Evolutionary conservation across 2,888 invertebrate genomes (phyloP).

Genomic region (Brenthis hecate): DNA sequence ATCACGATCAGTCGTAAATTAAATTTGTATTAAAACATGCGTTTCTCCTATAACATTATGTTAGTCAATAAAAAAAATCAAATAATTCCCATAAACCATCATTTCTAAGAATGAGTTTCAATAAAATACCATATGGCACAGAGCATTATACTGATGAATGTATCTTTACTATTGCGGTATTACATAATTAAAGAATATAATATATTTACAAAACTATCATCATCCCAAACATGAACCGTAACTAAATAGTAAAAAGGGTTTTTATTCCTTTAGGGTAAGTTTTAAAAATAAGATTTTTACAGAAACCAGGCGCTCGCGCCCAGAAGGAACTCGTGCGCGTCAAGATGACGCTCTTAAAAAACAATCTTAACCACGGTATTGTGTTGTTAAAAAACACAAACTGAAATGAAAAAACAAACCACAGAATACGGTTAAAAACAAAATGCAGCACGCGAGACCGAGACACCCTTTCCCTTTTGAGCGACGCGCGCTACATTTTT

Average conservation of each 20-base stretch:
- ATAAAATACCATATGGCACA: slow-evolving; percentile 63
- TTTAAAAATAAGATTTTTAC: slow-evolving; percentile 74
- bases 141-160: slow-evolving; percentile 55
- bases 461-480: slow-evolving; percentile 82
- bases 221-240: slow-evolving; percentile 64
- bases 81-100: not conserved
- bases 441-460: slow-evolving; percentile 77
- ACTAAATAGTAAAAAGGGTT: slow-evolving; percentile 70
- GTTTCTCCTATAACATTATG: not conserved
- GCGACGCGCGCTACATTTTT: slow-evolving; percentile 78
- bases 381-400: slow-evolving; percentile 81
- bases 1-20: slow-evolving; percentile 24
- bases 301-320: slow-evolving; percentile 71
- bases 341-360: slow-evolving; percentile 79
- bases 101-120: slow-evolving; percentile 1
- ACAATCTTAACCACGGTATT: slow-evolving; percentile 75
- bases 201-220: slow-evolving; percentile 58
- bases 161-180: slow-evolving; percentile 47
- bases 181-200: slow-evolving; percentile 60
- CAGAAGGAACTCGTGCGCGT: slow-evolving; percentile 59
- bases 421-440: slow-evolving; percentile 78
- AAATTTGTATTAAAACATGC: not conserved
- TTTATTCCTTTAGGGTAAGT: slow-evolving; percentile 64
- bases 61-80: not conserved
- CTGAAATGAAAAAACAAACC: slow-evolving; percentile 80